Evolutionary conservation across 2,797 vertebrate genomes (phyloP).

Genomic region (Channa striata): DNA sequence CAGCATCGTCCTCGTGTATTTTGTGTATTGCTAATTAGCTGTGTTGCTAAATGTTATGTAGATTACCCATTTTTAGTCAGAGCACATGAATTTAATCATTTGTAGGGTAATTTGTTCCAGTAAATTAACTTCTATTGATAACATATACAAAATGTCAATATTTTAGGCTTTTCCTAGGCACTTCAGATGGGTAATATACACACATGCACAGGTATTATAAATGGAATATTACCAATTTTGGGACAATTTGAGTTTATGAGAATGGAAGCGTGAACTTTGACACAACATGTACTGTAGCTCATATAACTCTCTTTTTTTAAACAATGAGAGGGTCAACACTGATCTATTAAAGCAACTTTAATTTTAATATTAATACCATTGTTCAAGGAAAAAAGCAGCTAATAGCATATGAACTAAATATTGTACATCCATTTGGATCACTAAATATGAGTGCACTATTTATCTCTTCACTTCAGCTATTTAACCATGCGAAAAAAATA

Average conservation of each 20-base stretch:
- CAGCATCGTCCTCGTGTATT: not conserved
- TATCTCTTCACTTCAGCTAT: too few relatives aligned
- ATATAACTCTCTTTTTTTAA: not conserved
- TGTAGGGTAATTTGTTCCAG: slow-evolving; percentile 11
- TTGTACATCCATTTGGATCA: too few relatives aligned
- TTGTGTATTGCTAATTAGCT: slow-evolving; percentile 26
- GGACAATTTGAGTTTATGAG: not conserved
- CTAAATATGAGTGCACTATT: too few relatives aligned
- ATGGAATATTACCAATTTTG: not conserved
- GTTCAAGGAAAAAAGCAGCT: too few relatives aligned
- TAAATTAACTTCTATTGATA: slow-evolving; percentile 14
- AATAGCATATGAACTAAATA: too few relatives aligned
- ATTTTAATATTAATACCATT: too few relatives aligned
- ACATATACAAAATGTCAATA: slow-evolving; percentile 4
- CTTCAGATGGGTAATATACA: not conserved
- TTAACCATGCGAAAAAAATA: too few relatives aligned
- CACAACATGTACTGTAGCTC: not conserved
- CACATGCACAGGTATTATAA: not conserved
- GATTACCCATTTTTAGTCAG: slow-evolving; percentile 21
- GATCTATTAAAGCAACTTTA: not conserved
- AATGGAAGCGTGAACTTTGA: not conserved
- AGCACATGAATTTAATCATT: slow-evolving; percentile 14
- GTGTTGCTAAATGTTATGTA: slow-evolving; percentile 16
- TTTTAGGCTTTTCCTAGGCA: not conserved
- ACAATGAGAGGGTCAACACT: not conserved